Evolutionary conservation across 2,797 vertebrate genomes (phyloP), one percentile per base, ranked within the genome.

Genomic region (Setipinna tenuifilis): DNA sequence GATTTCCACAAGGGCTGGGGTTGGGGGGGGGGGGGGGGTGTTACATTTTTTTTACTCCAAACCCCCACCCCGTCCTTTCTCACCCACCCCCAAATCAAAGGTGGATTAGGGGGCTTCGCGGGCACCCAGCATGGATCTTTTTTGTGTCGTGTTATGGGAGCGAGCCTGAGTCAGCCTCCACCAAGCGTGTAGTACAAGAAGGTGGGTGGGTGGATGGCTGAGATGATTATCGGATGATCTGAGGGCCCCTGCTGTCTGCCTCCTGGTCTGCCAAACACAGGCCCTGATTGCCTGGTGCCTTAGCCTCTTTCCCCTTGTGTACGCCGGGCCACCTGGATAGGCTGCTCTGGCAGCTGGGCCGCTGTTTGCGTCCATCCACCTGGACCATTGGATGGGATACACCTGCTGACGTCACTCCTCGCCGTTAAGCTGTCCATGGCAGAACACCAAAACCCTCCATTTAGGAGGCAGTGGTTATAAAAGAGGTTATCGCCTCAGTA

Each of bases 101-200:
- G 83, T 90, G 90, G 91, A 92, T 94, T 93, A 92, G 88, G 85
- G 86, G 65, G 65, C 65, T 85, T 90, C 86, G 91, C 62, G 90
- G 85, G 87, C 78, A 81, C 86, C 88, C 78, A 85, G 86, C 82
- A 31, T 89, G 89, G 89, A 89, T 94, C 89, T 89, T 88, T 89
- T 2, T 84, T 91, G 80, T 88, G 82, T 86, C 75, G 46, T 1
- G 41, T 87, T 88, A 89, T 86, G 86, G 87, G 92, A 88, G 88
- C 82, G 58, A 87, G 82, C 86, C 84, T 86, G 50, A 41, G 58
- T 86, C 83, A 84, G 50, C 50, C 50, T 54, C 50, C 78, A 88
- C 68, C 75, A 84, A 58, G 80, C 81, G 11, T 14, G 81, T 57
- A 65, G 68, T 75, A 35, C 25, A 82, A 85, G 61, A 82, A 68